Evolutionary conservation across 2,113 vertebrate genomes (phyloP).

Genomic region (Pseudonaja textilis): DNA sequence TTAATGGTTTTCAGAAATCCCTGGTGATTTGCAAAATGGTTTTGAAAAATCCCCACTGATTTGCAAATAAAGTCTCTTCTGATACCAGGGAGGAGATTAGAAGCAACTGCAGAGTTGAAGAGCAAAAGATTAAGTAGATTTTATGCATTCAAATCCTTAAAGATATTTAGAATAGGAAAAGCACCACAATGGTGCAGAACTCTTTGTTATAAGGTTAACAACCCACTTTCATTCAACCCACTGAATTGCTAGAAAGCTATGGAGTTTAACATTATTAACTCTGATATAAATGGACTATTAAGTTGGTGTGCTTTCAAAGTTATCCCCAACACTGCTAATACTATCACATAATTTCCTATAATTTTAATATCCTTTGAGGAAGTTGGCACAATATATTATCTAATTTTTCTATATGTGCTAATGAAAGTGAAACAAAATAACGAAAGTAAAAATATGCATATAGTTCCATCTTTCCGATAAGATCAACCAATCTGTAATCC

Average conservation of each 20-base stretch:
- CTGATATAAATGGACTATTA: not conserved
- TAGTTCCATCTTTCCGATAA: not conserved
- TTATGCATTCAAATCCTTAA: conserved; percentile 1
- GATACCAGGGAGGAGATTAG: conserved; percentile 5
- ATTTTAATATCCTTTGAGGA: not conserved
- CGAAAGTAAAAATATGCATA: not conserved
- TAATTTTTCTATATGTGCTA: not conserved
- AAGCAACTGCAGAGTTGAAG: not conserved
- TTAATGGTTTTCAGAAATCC: conserved; percentile 7
- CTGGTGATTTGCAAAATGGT: conserved; percentile 2
- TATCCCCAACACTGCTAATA: not conserved
- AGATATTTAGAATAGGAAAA: not conserved
- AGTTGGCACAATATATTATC: not conserved
- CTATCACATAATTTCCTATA: not conserved
- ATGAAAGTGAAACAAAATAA: not conserved
- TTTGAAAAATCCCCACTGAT: conserved; percentile 12
- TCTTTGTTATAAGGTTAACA: not conserved
- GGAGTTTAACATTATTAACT: not conserved
- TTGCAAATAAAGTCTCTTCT: not conserved
- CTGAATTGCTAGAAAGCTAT: not conserved
- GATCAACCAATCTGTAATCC: conserved; percentile 3
- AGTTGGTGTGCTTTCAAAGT: not conserved
- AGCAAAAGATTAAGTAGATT: not conserved
- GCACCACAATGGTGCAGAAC: not conserved
- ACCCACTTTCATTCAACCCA: not conserved